A percentile compares a stretch with the other conserved stretches of the same genome.
These are phyloP conservation scores for Chromoteleia sp. DNA, from an alignment of 2,888 invertebrate species.

Conservation along the genomic window DNA sequence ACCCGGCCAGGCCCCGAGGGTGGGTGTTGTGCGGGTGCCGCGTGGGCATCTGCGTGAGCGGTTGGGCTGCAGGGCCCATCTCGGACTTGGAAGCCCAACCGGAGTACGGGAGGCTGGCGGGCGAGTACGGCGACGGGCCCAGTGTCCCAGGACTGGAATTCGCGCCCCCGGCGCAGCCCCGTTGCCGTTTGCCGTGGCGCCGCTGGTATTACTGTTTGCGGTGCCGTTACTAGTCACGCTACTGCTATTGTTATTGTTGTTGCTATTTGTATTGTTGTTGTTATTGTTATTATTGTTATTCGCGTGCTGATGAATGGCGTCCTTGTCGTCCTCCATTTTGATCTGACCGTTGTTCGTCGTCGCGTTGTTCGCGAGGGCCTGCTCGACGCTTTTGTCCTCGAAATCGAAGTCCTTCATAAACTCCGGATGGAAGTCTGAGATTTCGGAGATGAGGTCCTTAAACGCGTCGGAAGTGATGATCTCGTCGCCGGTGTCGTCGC, in stretches of 20 bases:
- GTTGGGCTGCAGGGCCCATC: conserved; percentile 96
- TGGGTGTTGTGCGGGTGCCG: too few relatives aligned
- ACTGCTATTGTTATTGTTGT: conserved; percentile 58
- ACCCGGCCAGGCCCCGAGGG: too few relatives aligned
- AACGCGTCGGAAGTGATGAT: conserved; percentile 91
- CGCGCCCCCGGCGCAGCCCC: conserved; percentile 72
- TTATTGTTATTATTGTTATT: conserved; percentile 72
- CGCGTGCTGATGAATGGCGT: conserved; percentile 78
- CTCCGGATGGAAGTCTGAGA: conserved; percentile 92
- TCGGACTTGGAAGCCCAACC: conserved; percentile 87
- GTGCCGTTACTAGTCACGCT: conserved; percentile 81
- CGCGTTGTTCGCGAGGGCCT: conserved; percentile 73
- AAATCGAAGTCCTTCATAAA: conserved; percentile 93
- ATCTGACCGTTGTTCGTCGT: conserved; percentile 80
- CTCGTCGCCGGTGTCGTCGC: conserved; percentile 93
- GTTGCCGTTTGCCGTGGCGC: conserved; percentile 74
- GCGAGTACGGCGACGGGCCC: conserved; percentile 86
- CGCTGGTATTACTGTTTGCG: conserved; percentile 75
- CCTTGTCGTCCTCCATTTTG: conserved; percentile 83
- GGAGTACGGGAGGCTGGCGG: conserved; percentile 85
- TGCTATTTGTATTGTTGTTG: conserved; percentile 54
- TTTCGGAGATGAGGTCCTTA: conserved; percentile 94
- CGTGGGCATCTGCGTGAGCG: too few relatives aligned
- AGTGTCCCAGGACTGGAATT: conserved; percentile 82
- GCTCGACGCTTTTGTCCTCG: conserved; percentile 86